Evolutionary conservation across 2,797 vertebrate genomes (phyloP).

Genomic region (Gadopsis marmoratus): DNA sequence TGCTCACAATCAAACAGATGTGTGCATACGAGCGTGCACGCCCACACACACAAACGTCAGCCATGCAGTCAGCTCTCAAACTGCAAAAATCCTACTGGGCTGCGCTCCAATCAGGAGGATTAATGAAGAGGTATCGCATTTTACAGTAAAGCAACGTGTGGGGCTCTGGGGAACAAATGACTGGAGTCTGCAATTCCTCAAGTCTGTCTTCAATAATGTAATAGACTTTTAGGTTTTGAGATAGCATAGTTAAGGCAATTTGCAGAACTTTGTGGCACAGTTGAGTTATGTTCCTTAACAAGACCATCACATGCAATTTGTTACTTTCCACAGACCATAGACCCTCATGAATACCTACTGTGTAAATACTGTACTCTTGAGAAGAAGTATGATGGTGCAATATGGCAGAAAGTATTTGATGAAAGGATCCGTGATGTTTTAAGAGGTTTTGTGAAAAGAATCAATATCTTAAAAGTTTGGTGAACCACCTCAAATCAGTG

Average conservation of each 20-base stretch:
- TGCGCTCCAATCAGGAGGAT: conserved; percentile 81
- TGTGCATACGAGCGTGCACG: conserved; percentile 16
- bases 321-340: conserved; percentile 56
- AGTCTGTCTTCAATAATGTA: conserved; percentile 80
- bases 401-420: conserved; percentile 54
- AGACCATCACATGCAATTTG: conserved; percentile 78
- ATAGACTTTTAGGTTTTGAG: conserved; percentile 72
- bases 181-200: conserved; percentile 73
- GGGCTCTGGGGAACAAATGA: conserved; percentile 68
- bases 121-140: conserved; percentile 84
- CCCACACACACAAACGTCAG: conserved; percentile 45
- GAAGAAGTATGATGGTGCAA: conserved; percentile 42
- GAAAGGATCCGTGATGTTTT: conserved; percentile 54
- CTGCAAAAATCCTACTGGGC: conserved; percentile 78
- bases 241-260: conserved; percentile 73
- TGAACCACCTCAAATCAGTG: conserved; percentile 28
- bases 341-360: conserved; percentile 72
- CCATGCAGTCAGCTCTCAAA: conserved; percentile 53
- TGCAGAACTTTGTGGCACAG: conserved; percentile 68
- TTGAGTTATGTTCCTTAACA: conserved; percentile 79
- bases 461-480: conserved; percentile 57
- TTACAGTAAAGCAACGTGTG: conserved; percentile 77
- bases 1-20: conserved; percentile 54
- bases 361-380: conserved; percentile 56
- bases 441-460: conserved; percentile 53